Percentiles rank a stretch among this genome's conserved stretches.
phyloP scores from a whole-genome alignment of 2,888 invertebrate species.

The Tetranychus truncatus region DNA sequence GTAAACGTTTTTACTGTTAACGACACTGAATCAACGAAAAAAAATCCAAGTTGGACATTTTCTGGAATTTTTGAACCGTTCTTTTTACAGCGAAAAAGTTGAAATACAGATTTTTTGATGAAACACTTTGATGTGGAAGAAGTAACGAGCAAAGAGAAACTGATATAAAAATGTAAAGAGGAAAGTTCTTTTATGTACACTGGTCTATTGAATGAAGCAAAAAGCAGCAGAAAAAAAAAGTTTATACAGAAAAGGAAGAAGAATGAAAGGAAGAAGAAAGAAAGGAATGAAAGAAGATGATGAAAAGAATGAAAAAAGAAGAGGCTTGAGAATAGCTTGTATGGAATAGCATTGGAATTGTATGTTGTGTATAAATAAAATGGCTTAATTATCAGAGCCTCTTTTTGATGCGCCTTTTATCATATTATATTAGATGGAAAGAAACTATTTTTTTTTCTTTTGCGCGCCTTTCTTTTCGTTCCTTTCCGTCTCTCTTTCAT shows the following conservation, averaged over 20 bases:
- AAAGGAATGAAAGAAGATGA: background rate
- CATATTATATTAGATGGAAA: no score
- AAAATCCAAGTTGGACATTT: background rate
- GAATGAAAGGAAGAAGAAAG: constrained; percentile 1
- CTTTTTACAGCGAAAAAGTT: background rate
- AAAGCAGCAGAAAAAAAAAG: background rate
- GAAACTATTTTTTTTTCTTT: no score
- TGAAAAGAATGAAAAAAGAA: background rate
- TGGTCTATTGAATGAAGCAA: constrained; percentile 2
- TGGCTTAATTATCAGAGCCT: background rate
- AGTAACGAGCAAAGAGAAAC: background rate
- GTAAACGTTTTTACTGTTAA: no score
- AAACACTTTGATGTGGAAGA: background rate
- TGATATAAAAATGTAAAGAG: constrained; percentile 1
- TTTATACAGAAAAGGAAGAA: background rate
- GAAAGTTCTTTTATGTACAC: background rate
- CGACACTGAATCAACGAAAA: no score
- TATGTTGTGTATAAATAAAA: background rate
- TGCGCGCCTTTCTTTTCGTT: background rate
- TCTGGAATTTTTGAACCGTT: background rate
- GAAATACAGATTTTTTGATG: background rate
- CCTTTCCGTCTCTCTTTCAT: background rate
- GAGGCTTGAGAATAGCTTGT: background rate
- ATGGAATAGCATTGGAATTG: background rate
- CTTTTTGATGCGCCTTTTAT: background rate